Conservation (phyloP, 2,113 vertebrate genomes). For the Chaetops frenatus region DNA sequence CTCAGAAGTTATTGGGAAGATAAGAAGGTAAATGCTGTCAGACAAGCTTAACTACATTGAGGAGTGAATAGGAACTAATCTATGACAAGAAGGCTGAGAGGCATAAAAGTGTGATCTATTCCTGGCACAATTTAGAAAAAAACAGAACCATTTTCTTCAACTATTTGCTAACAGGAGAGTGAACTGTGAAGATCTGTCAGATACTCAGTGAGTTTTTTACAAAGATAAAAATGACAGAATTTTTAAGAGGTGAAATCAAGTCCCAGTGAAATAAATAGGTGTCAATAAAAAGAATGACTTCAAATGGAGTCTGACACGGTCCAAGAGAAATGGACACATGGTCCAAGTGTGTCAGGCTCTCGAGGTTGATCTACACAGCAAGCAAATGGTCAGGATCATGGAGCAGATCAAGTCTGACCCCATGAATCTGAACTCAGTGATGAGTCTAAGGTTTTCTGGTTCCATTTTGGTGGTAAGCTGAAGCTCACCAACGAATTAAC, state of each 20-base stretch:
- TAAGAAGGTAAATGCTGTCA: not conserved
- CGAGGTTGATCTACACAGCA: not conserved
- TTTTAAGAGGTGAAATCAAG: not conserved
- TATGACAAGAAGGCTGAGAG: not conserved
- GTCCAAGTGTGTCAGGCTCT: not conserved
- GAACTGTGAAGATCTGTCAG: not conserved
- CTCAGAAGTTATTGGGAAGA: not conserved
- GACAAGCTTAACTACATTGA: not conserved
- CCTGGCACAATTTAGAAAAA: not conserved
- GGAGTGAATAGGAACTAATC: not conserved
- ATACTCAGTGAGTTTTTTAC: not conserved
- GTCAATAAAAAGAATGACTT: not conserved
- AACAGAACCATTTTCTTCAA: not conserved
- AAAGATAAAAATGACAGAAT: not conserved
- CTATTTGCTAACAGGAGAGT: not conserved
- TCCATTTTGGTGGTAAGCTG: not conserved
- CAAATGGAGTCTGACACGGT: not conserved
- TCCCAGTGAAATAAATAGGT: not conserved
- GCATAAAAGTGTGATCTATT: not conserved
- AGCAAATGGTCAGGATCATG: not conserved
- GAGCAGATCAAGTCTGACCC: not conserved
- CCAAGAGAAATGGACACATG: accelerated
- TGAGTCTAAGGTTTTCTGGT: not conserved
- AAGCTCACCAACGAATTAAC: not conserved
- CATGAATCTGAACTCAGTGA: not conserved